Percentiles rank a stretch among this genome's conserved stretches.
Evolutionary conservation across 2,797 vertebrate genomes (phyloP).

Genomic region (Microtus californicus): DNA sequence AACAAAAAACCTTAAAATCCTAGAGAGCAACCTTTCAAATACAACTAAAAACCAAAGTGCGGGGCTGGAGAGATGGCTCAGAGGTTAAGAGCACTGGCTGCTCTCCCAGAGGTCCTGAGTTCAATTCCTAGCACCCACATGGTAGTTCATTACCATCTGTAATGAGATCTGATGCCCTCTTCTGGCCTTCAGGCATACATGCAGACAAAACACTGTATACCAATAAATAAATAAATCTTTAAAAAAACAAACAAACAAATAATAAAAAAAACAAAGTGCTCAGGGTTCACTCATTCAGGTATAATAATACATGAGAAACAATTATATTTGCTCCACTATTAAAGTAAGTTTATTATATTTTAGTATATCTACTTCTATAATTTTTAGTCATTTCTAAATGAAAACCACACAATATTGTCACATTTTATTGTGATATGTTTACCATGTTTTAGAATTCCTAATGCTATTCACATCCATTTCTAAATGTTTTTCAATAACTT

Average conservation of each 20-base stretch:
- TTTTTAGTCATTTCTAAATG: conserved; percentile 23
- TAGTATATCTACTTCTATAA: conserved; percentile 31
- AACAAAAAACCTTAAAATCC: neutral
- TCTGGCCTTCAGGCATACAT: too few species aligned
- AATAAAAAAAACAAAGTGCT: neutral
- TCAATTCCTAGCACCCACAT: too few species aligned
- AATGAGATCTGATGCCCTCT: too few species aligned
- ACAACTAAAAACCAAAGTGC: conserved; percentile 13
- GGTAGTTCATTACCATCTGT: too few species aligned
- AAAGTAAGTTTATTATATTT: neutral
- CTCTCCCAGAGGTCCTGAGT: too few species aligned
- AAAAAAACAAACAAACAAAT: too few species aligned
- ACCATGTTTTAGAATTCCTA: neutral
- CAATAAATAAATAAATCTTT: too few species aligned
- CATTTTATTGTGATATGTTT: conserved; percentile 6
- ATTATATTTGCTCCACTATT: neutral
- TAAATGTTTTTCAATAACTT: neutral
- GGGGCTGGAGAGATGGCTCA: too few species aligned
- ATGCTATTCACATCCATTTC: conserved; percentile 14
- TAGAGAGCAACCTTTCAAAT: conserved; percentile 46
- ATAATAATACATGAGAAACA: neutral
- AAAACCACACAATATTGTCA: neutral
- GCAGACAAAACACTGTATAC: too few species aligned
- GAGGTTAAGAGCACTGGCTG: too few species aligned
- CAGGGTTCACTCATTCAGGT: neutral